Conservation (phyloP, 2,113 vertebrate genomes). For the Tursiops truncatus region DNA sequence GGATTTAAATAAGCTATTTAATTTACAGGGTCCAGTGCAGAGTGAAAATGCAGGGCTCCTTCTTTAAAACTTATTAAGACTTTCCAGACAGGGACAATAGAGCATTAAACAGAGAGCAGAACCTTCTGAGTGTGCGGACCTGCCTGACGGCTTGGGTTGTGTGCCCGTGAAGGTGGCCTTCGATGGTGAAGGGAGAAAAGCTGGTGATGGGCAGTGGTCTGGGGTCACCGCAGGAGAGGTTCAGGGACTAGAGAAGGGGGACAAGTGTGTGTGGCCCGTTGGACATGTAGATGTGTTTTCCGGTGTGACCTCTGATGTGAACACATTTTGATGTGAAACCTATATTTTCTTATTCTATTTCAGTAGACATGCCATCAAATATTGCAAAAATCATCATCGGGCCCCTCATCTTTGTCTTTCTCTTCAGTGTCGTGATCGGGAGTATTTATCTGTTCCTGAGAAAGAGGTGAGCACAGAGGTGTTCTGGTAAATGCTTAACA, state of each 20-base stretch:
- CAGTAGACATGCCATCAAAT: conserved; percentile 87
- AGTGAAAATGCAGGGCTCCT: background rate
- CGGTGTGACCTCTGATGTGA: background rate
- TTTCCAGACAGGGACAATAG: background rate
- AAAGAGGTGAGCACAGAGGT: conserved; percentile 87
- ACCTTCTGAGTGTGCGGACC: background rate
- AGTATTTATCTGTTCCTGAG: conserved; percentile 89
- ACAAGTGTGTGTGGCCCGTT: background rate
- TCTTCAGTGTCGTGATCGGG: conserved; percentile 88
- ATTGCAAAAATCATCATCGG: conserved; percentile 91
- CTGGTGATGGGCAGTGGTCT: background rate
- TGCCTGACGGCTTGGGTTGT: background rate
- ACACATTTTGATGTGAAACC: background rate
- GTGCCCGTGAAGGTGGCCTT: background rate
- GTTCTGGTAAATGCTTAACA: background rate
- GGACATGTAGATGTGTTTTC: background rate
- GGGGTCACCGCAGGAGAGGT: background rate
- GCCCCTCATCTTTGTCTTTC: conserved; percentile 90
- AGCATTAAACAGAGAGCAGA: background rate
- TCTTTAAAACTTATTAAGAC: background rate
- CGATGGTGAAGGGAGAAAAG: background rate
- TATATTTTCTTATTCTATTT: conserved; percentile 51
- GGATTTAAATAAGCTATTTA: background rate
- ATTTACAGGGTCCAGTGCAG: background rate
- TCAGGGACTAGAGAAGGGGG: background rate